These are phyloP conservation scores for Leucoraja erinaceus DNA, from an alignment of 2,113 vertebrate species.

Conservation along the genomic window DNA sequence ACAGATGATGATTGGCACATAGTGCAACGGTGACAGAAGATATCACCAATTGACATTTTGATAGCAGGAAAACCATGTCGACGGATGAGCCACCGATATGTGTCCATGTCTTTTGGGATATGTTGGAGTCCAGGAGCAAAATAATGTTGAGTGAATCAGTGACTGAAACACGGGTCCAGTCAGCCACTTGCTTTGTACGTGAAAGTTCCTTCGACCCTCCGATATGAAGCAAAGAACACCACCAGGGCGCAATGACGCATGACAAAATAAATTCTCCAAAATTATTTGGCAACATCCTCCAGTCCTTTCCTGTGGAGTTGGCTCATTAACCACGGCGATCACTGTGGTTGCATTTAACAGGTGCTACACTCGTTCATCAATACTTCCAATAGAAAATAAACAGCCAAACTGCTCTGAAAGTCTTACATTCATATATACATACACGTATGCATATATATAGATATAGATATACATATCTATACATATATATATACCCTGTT, in stretches of 20 bases:
- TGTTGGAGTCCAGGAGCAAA: conserved; percentile 14
- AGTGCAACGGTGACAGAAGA: neutral
- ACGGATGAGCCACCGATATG: conserved; percentile 2
- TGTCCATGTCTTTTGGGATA: conserved; percentile 5
- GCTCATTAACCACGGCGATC: conserved; percentile 30
- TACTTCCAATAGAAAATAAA: conserved; percentile 19
- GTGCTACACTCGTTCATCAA: conserved; percentile 42
- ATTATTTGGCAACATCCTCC: conserved; percentile 36
- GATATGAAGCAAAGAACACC: conserved; percentile 35
- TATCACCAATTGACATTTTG: neutral
- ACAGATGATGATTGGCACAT: conserved; percentile 24
- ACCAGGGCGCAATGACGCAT: conserved; percentile 33
- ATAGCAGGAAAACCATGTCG: conserved; percentile 14
- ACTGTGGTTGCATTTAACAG: conserved; percentile 31
- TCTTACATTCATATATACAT: conserved; percentile 41
- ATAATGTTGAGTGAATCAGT: conserved; percentile 24
- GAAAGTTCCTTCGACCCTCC: conserved; percentile 19
- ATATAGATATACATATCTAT: conserved; percentile 41
- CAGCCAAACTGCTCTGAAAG: conserved; percentile 10
- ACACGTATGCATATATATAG: conserved; percentile 40
- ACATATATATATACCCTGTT: conserved; percentile 40
- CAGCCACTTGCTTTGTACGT: conserved; percentile 16
- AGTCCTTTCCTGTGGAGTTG: conserved; percentile 34
- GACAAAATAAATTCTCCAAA: conserved; percentile 35
- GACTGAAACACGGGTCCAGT: conserved; percentile 16